A percentile compares a stretch with the other conserved stretches of the same genome.
phyloP scores from a whole-genome alignment of 2,888 invertebrate species.

The Thereva unica region DNA sequence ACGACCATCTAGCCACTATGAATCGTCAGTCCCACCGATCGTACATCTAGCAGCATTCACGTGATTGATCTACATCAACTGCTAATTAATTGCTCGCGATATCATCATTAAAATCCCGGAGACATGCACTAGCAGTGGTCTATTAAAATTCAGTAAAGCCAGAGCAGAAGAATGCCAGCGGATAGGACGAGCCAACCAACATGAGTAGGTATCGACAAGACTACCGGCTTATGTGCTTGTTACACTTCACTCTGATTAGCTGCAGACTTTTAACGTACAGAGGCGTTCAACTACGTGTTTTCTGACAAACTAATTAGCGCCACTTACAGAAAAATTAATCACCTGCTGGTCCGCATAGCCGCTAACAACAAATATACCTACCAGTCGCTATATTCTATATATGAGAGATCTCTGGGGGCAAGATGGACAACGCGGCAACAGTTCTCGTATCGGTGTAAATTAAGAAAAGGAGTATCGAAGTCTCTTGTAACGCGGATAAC shows the following conservation, averaged over 20 bases:
- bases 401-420: no score
- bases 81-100: constrained; percentile 30
- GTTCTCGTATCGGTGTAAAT: no score
- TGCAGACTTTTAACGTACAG: constrained; percentile 27
- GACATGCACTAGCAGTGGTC: neutral
- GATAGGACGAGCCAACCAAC: no score
- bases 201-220: neutral
- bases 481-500: no score
- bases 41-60: neutral
- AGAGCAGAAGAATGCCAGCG: neutral
- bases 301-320: constrained; percentile 37
- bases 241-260: constrained; percentile 30
- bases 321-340: constrained; percentile 36
- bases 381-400: no score
- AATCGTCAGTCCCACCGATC: no score
- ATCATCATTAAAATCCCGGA: constrained; percentile 5
- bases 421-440: no score
- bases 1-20: no score
- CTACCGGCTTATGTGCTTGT: constrained; percentile 14
- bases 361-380: constrained; percentile 8
- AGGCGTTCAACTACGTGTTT: constrained; percentile 32
- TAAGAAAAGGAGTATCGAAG: no score
- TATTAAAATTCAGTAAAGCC: neutral
- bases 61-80: constrained; percentile 24
- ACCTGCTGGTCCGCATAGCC: constrained; percentile 20